Conservation (phyloP, 92 coral and sea anemone genomes). For the Galaxea fascicularis region DNA sequence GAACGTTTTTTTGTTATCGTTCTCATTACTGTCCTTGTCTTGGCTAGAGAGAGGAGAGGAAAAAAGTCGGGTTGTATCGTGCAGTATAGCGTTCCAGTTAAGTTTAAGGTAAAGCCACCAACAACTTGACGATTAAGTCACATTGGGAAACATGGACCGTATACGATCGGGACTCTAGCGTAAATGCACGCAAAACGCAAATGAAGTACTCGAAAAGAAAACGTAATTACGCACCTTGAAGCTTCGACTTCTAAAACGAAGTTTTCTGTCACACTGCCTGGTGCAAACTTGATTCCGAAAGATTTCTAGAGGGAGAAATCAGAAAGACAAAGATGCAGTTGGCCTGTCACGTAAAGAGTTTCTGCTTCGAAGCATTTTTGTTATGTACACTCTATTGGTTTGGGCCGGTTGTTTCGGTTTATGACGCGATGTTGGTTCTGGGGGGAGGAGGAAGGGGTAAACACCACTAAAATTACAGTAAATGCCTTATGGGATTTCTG, state of each 20-base stretch:
- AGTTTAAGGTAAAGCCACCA: no score
- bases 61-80: background rate
- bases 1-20: constrained; percentile 21
- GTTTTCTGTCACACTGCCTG: constrained; percentile 43
- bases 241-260: constrained; percentile 55
- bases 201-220: background rate
- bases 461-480: no score
- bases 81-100: no score
- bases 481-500: no score
- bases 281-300: constrained; percentile 73
- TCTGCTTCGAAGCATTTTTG: background rate
- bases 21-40: constrained; percentile 19
- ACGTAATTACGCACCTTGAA: constrained; percentile 65
- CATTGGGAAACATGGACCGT: no score
- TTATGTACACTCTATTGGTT: no score
- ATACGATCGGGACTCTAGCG: no score
- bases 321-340: background rate
- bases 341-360: background rate
- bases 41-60: constrained; percentile 10
- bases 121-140: no score
- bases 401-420: no score
- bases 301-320: constrained; percentile 40
- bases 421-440: no score
- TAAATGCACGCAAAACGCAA: background rate
- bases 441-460: no score